Evolutionary conservation across 2,797 vertebrate genomes (phyloP), one percentile per base, ranked within the genome.

Genomic region (Coreius guichenoti): DNA sequence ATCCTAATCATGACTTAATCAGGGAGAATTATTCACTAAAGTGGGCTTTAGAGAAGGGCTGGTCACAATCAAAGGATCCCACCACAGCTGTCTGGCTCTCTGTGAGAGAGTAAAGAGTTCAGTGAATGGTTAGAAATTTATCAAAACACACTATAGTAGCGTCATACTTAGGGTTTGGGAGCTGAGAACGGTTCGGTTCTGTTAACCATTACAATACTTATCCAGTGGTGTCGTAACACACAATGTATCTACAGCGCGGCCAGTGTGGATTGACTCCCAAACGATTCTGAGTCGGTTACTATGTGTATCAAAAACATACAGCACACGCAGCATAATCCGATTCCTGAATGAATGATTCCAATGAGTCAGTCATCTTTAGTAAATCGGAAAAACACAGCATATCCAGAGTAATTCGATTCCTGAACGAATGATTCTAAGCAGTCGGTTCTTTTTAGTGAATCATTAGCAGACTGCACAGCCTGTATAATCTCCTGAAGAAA

Each of bases 1-100:
- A 86, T 89, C 82, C 47, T 90, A 85, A 89, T 88, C 88, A 86
- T 26, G 8, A 68, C 65, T 85, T 89, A 89, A 90, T 88, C 80
- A 63, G 65, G 26, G 83, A 47, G 77, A 81, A 67, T 89, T 82
- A 84, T 87, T 85, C 83, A 76, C 78, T 81, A 43, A 80, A 65
- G 81, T 70, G 31, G 82, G 69, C 43, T 82, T 70, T 43, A 49
- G 19, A 67, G 74, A 74, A 76, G 54, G 19, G 29, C 72, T 76
- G 78, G 45, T 49, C 83, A 81, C n/a, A 17, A 65, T 76, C 39
- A 81, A 83, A 76, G 43, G 61, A 39, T n/a, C 36, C 26, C 29
- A 58, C 33, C 51, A 70, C 58, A 43, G 39, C 45, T 54, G 31
- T 29, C 6, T 67, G 9, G 73, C 61, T 29, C 26, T 31, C 19